Evolutionary conservation across 2,888 invertebrate genomes (phyloP), one percentile per base, ranked within the genome.

Genomic region (Incurvaria masculella): DNA sequence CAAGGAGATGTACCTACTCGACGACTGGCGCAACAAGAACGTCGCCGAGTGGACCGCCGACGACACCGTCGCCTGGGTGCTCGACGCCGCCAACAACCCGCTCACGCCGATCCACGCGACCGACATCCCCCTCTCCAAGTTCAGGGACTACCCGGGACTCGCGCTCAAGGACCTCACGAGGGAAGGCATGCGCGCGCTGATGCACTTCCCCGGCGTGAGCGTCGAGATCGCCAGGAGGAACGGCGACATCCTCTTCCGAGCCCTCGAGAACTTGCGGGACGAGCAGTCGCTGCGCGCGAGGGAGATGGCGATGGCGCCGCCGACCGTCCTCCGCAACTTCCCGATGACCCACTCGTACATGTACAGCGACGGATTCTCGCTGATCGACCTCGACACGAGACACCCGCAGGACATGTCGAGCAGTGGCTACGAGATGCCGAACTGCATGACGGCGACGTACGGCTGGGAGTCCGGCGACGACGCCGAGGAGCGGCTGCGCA

Each of bases 11-110:
- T 33, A 33, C 14, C 33, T 33, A 4, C 33, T 33, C 58, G 20
- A 42, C 39, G 64, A 62, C 51, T 84, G 83, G 83, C 71, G 70
- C 51, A 68, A 67, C 57, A 83, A 82, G 57, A 67, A 71, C 42
- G 66, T 83, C 27, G 62, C 63, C 51, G 69, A 78, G 16, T 84
- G 84, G 84, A 78, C 63, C 53, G 75, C 78, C 49, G 76, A 78
- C 14, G 84, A 84, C 59, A 79, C 83, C 39, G 68, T 79, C 48
- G 72, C 79, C 51, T 84, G 84, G 84, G 59, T 80, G 49, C 61
- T 72, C 47, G 73, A 76, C 50, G 68, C 71, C 33, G 64, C 68
- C 5, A 64, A 66, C 51, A 33, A 33, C 14, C 4, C 33, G 3
- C 57, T 61, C 50, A 59, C 68, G 57, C 72, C 73, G 33, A 64